phyloP scores from a whole-genome alignment of 2,888 invertebrate species.

The Enchytraeus crypticus region DNA sequence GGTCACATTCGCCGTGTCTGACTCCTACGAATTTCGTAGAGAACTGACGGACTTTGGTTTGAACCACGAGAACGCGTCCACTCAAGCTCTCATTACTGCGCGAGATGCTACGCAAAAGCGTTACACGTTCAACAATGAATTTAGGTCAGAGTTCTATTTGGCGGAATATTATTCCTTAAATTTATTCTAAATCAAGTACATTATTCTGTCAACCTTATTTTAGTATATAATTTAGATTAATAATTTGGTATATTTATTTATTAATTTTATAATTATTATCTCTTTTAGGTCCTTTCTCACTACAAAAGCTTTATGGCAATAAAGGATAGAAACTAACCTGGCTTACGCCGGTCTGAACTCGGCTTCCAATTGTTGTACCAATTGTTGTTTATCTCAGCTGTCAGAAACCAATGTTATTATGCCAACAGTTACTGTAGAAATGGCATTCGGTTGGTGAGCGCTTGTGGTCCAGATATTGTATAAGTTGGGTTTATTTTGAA shows the following conservation, averaged over 20 bases:
- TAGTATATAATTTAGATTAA: constrained; percentile 4
- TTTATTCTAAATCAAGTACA: constrained; percentile 66
- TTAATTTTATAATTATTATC: not conserved
- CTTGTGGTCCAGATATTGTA: no score
- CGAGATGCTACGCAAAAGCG: constrained; percentile 5
- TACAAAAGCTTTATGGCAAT: constrained; percentile 52
- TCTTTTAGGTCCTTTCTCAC: constrained; percentile 66
- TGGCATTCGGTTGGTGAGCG: no score
- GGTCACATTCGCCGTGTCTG: constrained; percentile 11
- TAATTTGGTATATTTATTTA: constrained; percentile 5
- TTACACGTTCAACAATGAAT: constrained; percentile 4
- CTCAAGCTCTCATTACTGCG: constrained; percentile 2
- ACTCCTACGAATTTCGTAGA: constrained; percentile 10
- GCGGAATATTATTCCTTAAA: constrained; percentile 48
- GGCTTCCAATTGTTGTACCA: no score
- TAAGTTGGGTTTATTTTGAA: no score
- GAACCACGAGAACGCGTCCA: not conserved
- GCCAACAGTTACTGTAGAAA: no score
- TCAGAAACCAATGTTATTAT: no score
- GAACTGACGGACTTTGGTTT: constrained; percentile 13
- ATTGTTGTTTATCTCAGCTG: no score
- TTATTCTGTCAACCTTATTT: constrained; percentile 57
- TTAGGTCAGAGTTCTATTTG: constrained; percentile 2
- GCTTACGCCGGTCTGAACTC: constrained; percentile 77
- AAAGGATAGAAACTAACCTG: constrained; percentile 75